Conservation (phyloP, 37 sponge, comb jelly and placozoan genomes). For the Eunapius fragilis region DNA sequence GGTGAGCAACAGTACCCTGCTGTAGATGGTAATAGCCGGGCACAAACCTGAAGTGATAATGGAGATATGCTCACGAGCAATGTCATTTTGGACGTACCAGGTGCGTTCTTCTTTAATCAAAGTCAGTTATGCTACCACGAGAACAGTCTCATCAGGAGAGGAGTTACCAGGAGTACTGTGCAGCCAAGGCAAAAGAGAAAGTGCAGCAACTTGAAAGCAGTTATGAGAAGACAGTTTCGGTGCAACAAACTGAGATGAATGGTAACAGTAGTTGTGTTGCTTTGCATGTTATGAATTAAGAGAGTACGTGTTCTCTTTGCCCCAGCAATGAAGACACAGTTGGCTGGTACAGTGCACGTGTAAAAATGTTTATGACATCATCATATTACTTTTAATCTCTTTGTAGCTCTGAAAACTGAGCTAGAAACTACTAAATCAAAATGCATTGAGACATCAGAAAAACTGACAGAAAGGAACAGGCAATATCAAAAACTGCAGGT, state of each 20-base stretch:
- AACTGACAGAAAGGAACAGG: slow-evolving; percentile 77
- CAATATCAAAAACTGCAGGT: slow-evolving; percentile 92
- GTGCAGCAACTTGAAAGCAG: slow-evolving; percentile 78
- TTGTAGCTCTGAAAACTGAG: slow-evolving; percentile 64
- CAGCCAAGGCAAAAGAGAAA: slow-evolving; percentile 78
- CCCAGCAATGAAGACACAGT: slow-evolving; percentile 72
- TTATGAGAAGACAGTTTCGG: slow-evolving; percentile 69
- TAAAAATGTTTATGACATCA: not conserved
- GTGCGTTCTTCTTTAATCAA: not conserved
- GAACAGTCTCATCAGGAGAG: slow-evolving; percentile 73
- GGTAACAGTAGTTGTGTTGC: slow-evolving; percentile 11
- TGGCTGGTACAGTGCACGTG: slow-evolving; percentile 12
- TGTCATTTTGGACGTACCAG: slow-evolving; percentile 94
- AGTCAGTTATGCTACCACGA: not conserved
- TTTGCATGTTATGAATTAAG: not conserved
- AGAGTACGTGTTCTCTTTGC: not conserved
- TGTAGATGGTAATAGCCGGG: slow-evolving; percentile 91
- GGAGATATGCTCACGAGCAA: slow-evolving; percentile 87
- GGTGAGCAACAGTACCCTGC: not conserved
- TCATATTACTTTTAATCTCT: not conserved
- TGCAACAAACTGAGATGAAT: slow-evolving; percentile 63
- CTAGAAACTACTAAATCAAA: slow-evolving; percentile 71
- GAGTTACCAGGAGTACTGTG: slow-evolving; percentile 76
- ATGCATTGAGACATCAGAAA: slow-evolving; percentile 79
- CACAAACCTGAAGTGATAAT: slow-evolving; percentile 88